Conservation (phyloP, 2,888 invertebrate genomes). For the Apoderus coryli region DNA sequence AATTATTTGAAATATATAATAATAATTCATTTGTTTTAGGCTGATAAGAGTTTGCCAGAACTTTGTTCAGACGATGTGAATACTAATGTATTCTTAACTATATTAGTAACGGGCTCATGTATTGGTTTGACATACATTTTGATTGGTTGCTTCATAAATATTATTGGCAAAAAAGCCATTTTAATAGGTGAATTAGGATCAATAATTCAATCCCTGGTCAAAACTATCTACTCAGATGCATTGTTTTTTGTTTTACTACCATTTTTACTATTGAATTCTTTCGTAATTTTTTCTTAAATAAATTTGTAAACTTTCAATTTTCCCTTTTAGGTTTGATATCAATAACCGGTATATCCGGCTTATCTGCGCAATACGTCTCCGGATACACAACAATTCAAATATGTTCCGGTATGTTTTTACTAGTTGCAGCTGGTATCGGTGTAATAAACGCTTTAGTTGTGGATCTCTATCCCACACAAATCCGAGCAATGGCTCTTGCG, state of each 20-base stretch:
- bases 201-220: too few species aligned
- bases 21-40: slow-evolving; percentile 9
- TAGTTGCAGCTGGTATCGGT: slow-evolving; percentile 27
- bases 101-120: slow-evolving; percentile 25
- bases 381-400: slow-evolving; percentile 21
- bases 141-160: slow-evolving; percentile 31
- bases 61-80: slow-evolving; percentile 27
- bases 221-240: too few species aligned
- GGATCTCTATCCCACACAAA: slow-evolving; percentile 32
- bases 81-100: slow-evolving; percentile 26
- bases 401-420: slow-evolving; percentile 26
- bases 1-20: too few species aligned
- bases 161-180: slow-evolving; percentile 39
- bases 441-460: slow-evolving; percentile 30
- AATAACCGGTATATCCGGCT: slow-evolving; percentile 25
- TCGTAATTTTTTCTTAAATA: too few species aligned
- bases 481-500: slow-evolving; percentile 38
- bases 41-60: slow-evolving; percentile 7
- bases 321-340: slow-evolving; percentile 18
- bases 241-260: too few species aligned
- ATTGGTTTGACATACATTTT: slow-evolving; percentile 25
- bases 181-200: slow-evolving; percentile 20
- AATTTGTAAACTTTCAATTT: too few species aligned
- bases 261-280: too few species aligned
- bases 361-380: slow-evolving; percentile 24